Conservation (phyloP, 2,888 invertebrate species). For the Theretra japonica region DNA sequence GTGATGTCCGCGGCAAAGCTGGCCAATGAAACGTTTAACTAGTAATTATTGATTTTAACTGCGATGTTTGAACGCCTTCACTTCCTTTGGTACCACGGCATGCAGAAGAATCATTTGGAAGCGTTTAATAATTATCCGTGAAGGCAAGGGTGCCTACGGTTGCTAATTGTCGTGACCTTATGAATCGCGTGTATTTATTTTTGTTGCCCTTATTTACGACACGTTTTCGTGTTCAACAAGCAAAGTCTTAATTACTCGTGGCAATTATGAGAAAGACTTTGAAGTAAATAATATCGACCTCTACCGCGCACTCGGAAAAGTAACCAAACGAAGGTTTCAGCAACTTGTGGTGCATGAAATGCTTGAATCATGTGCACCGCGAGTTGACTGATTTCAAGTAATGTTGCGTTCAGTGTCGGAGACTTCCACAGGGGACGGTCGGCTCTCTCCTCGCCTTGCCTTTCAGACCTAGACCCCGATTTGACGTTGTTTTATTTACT, state of each 20-base stretch:
- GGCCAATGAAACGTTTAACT: too few species aligned
- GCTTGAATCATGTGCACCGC: too few species aligned
- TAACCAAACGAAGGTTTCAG: too few species aligned
- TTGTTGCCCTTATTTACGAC: background rate
- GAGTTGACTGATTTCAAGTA: too few species aligned
- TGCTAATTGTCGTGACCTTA: slow-evolving; percentile 17
- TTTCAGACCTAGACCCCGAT: slow-evolving; percentile 19
- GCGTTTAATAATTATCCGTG: background rate
- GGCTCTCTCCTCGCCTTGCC: background rate
- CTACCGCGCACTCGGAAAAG: background rate
- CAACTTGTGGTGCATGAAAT: too few species aligned
- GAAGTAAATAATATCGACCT: background rate
- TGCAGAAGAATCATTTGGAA: too few species aligned
- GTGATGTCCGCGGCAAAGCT: too few species aligned
- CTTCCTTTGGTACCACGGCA: background rate
- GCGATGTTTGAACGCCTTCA: too few species aligned
- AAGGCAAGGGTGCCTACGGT: background rate
- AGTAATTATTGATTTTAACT: too few species aligned
- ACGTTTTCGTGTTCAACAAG: background rate
- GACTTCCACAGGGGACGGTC: background rate
- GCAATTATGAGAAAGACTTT: background rate
- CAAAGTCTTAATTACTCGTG: slow-evolving; percentile 1
- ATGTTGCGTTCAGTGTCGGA: background rate
- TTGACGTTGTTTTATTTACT: background rate
- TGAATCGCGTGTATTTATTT: slow-evolving; percentile 21